Conservation (phyloP, 2,888 invertebrate species). For the Meganola albula region DNA sequence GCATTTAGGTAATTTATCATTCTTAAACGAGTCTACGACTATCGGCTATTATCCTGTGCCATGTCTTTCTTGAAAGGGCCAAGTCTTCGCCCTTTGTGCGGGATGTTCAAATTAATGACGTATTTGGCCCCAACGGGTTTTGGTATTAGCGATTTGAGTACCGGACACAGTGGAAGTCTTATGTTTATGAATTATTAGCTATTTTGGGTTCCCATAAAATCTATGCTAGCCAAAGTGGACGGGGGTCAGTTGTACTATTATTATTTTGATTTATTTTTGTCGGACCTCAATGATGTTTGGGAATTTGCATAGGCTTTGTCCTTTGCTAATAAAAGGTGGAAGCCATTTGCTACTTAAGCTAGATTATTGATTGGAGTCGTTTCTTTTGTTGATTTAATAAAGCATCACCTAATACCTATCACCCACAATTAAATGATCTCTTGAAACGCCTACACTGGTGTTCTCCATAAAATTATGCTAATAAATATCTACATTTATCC, state of each 20-base stretch:
- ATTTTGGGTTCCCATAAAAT: conserved; percentile 63
- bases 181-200: conserved; percentile 70
- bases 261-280: conserved; percentile 20
- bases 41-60: too few relatives aligned
- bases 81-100: conserved; percentile 58
- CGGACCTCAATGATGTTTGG: conserved; percentile 2
- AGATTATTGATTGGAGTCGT: too few relatives aligned
- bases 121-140: conserved; percentile 62
- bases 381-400: too few relatives aligned
- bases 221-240: conserved; percentile 28
- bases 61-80: conserved; percentile 54
- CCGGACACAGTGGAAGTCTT: conserved; percentile 45
- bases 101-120: conserved; percentile 46
- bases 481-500: too few relatives aligned
- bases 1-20: conserved; percentile 76
- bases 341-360: too few relatives aligned
- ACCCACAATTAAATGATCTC: too few relatives aligned
- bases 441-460: too few relatives aligned
- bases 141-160: conserved; percentile 39
- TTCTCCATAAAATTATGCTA: too few relatives aligned
- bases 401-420: too few relatives aligned
- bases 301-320: conserved; percentile 23
- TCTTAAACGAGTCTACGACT: conserved; percentile 70
- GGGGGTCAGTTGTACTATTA: conserved; percentile 29
- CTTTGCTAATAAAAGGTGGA: too few relatives aligned